Evolutionary conservation across 2,888 invertebrate genomes (phyloP).

Genomic region (Tethea ocularis): DNA sequence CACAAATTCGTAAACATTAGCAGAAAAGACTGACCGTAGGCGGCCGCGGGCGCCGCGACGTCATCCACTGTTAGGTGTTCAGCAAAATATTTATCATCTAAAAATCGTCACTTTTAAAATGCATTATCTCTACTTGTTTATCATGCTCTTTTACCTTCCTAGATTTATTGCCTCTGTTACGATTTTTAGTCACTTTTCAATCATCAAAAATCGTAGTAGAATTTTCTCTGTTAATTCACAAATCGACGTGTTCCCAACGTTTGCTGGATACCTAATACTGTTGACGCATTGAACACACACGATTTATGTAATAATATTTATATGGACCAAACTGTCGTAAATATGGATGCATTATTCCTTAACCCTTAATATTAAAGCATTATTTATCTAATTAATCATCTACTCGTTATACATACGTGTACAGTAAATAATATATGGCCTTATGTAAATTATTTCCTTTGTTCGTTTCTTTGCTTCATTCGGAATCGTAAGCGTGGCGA

Average conservation of each 20-base stretch:
- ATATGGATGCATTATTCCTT: slow-evolving; percentile 80
- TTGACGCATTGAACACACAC: slow-evolving; percentile 60
- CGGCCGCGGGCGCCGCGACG: slow-evolving; percentile 72
- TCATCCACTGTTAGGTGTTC: slow-evolving; percentile 66
- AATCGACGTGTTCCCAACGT: slow-evolving; percentile 13
- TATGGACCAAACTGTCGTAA: slow-evolving; percentile 84
- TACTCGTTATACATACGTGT: slow-evolving; percentile 81
- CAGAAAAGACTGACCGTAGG: slow-evolving; percentile 83
- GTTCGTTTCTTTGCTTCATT: slow-evolving; percentile 72
- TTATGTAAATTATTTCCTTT: slow-evolving; percentile 80
- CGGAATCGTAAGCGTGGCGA: slow-evolving; percentile 55
- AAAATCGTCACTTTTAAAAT: slow-evolving; percentile 20
- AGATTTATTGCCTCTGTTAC: not conserved
- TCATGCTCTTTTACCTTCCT: not conserved
- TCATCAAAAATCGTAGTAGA: not conserved
- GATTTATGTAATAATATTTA: slow-evolving; percentile 79
- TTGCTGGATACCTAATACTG: slow-evolving; percentile 65
- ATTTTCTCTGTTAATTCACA: not conserved
- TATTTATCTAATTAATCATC: slow-evolving; percentile 80
- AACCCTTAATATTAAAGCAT: slow-evolving; percentile 77
- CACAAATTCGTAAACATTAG: slow-evolving; percentile 81
- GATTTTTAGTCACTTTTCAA: not conserved
- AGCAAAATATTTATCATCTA: slow-evolving; percentile 39
- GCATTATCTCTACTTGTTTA: slow-evolving; percentile 14
- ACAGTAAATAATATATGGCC: slow-evolving; percentile 82